Percentiles rank a stretch among this genome's conserved stretches.
phyloP scores from a whole-genome alignment of 2,888 invertebrate species.

The Troides oblongomaculatus region DNA sequence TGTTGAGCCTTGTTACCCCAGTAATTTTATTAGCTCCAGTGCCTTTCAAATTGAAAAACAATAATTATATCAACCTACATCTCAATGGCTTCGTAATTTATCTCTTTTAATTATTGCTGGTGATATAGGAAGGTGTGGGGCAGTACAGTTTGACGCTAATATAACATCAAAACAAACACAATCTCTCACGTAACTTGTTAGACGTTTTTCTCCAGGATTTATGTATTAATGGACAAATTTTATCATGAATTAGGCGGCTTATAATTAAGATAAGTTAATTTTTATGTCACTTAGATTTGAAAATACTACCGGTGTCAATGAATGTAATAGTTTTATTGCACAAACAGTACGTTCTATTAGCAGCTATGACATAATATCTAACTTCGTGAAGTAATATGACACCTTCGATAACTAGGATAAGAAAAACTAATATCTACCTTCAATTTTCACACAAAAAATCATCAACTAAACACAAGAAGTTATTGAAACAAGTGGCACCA shows the following conservation, averaged over 20 bases:
- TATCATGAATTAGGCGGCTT: neutral
- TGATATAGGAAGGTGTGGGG: too few relatives aligned
- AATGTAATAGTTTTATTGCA: conserved; percentile 25
- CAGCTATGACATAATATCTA: conserved; percentile 75
- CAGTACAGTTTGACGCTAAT: too few relatives aligned
- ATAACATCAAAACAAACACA: too few relatives aligned
- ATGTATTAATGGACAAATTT: too few relatives aligned
- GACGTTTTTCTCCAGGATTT: neutral
- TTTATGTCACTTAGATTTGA: neutral
- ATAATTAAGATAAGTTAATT: neutral
- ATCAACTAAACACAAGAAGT: conserved; percentile 13
- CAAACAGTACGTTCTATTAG: conserved; percentile 56
- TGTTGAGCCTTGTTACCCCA: too few relatives aligned
- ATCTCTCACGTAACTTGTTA: too few relatives aligned
- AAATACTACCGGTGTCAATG: conserved; percentile 12
- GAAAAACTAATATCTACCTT: conserved; percentile 29
- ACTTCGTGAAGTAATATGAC: conserved; percentile 68
- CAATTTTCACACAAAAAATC: conserved; percentile 35
- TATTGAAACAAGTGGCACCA: neutral
- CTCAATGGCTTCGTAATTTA: too few relatives aligned
- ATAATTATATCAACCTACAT: too few relatives aligned
- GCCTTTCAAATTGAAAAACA: too few relatives aligned
- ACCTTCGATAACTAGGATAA: conserved; percentile 41
- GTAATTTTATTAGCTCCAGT: too few relatives aligned
- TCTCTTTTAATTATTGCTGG: too few relatives aligned